A percentile compares a stretch with the other conserved stretches of the same genome.
phyloP scores from a whole-genome alignment of 2,797 vertebrate genomes.

The Chloroceryle inda region DNA sequence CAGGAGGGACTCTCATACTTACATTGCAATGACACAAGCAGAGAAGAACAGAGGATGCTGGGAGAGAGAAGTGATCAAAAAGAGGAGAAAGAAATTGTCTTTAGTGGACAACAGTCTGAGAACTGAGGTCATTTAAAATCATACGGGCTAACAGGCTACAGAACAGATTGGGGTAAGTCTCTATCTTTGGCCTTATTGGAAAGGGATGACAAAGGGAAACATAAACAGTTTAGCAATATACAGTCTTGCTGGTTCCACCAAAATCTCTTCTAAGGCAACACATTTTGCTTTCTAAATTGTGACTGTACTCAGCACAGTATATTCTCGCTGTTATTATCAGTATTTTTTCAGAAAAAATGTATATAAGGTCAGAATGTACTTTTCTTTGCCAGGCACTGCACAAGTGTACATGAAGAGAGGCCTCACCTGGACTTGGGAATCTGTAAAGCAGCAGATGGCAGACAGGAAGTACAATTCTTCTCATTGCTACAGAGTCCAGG shows the following conservation, averaged over 20 bases:
- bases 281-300: not conserved
- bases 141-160: not conserved
- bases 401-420: not conserved
- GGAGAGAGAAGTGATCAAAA: not conserved
- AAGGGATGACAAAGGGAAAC: not conserved
- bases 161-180: not conserved
- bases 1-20: not conserved
- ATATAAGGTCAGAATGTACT: not conserved
- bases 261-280: not conserved
- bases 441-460: not conserved
- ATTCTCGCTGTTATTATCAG: not conserved
- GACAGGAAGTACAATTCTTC: not conserved
- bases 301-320: not conserved
- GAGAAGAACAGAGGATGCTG: not conserved
- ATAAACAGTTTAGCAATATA: not conserved
- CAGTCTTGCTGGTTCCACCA: not conserved
- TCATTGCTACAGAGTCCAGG: not conserved
- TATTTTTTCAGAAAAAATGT: not conserved
- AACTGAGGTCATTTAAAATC: not conserved
- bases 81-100: not conserved
- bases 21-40: not conserved
- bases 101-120: not conserved
- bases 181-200: not conserved
- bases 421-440: not conserved
- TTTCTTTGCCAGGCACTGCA: not conserved